Conservation (phyloP, 2,113 vertebrate species). For the Eulemur rufifrons region DNA sequence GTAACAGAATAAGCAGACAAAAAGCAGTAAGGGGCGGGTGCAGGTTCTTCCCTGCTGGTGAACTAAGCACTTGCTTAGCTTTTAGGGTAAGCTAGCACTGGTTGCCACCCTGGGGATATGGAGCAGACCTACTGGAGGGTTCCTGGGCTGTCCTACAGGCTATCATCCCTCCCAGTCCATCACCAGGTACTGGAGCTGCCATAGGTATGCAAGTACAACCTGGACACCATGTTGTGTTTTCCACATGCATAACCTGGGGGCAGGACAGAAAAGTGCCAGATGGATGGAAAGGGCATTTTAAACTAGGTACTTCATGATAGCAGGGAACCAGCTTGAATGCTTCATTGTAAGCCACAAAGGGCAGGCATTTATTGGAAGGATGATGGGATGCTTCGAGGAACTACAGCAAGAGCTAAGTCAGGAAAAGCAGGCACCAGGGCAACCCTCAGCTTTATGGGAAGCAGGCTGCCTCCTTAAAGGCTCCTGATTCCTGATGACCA, state of each 20-base stretch:
- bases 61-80: neutral
- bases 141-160: neutral
- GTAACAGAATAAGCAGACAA: neutral
- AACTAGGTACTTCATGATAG: neutral
- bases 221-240: neutral
- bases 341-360: neutral
- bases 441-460: neutral
- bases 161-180: neutral
- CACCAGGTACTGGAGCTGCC: neutral
- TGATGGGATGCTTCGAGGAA: slow-evolving; percentile 43
- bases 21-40: neutral
- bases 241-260: neutral
- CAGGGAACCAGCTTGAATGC: neutral
- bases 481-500: neutral
- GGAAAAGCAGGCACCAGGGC: neutral
- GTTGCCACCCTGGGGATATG: neutral
- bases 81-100: neutral
- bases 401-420: neutral
- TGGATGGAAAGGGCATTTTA: neutral
- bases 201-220: neutral
- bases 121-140: neutral
- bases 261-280: neutral
- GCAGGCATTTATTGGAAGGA: slow-evolving; percentile 29
- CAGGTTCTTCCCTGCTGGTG: neutral
- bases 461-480: neutral